Percentiles rank a stretch among this genome's conserved stretches.
Evolutionary conservation across 2,888 invertebrate species (phyloP).

Genomic region (Apamea sordens): DNA sequence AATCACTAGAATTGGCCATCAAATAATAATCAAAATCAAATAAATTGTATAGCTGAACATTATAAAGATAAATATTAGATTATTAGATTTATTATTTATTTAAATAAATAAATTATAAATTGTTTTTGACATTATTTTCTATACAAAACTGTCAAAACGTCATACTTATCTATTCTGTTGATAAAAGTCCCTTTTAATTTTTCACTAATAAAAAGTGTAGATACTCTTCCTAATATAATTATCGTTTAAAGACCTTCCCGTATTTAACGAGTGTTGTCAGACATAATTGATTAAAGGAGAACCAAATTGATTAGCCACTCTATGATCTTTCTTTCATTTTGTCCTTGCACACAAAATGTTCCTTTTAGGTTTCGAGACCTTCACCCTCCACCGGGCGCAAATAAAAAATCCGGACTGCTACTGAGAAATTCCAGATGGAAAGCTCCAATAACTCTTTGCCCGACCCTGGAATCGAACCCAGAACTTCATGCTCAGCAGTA

Average conservation of each 20-base stretch:
- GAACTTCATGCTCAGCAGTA: neutral
- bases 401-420: neutral
- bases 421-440: neutral
- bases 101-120: no score
- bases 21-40: no score
- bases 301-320: neutral
- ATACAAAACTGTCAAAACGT: neutral
- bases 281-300: neutral
- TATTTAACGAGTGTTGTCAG: constrained; percentile 6
- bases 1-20: no score
- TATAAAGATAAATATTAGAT: no score
- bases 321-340: neutral
- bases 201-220: neutral
- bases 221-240: constrained; percentile 10
- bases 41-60: neutral
- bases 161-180: no score
- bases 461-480: no score
- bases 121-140: neutral
- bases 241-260: constrained; percentile 1
- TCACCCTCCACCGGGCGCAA: neutral
- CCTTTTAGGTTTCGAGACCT: no score
- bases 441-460: neutral
- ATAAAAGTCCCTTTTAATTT: neutral
- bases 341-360: no score
- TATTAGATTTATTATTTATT: no score